These are phyloP conservation scores for Macroramphosus scolopax DNA, from an alignment of 2,797 vertebrate species.

Conservation along the genomic window DNA sequence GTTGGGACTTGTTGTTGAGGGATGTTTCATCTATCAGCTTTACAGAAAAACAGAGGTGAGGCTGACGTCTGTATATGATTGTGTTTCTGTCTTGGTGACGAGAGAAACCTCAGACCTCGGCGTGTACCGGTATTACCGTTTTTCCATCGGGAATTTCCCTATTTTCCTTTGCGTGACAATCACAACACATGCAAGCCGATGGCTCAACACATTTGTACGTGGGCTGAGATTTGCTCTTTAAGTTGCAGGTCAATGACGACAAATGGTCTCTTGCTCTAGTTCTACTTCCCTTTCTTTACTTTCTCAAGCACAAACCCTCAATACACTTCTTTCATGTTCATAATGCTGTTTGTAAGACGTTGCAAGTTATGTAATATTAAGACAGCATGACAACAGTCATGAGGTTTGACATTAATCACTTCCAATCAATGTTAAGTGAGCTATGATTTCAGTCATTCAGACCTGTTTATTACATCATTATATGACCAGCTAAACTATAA, in stretches of 20 bases:
- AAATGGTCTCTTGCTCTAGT: slow-evolving; percentile 18
- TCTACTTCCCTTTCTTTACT: slow-evolving; percentile 49
- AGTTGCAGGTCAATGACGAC: slow-evolving; percentile 1
- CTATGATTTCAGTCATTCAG: no score
- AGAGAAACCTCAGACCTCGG: background rate
- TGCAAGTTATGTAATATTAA: no score
- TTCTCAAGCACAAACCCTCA: slow-evolving; percentile 16
- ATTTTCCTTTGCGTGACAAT: slow-evolving; percentile 32
- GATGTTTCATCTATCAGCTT: slow-evolving; percentile 62
- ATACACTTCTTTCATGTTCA: no score
- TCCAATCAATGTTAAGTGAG: no score
- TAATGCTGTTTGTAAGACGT: no score
- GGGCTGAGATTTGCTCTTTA: slow-evolving; percentile 10
- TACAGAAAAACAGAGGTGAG: slow-evolving; percentile 61
- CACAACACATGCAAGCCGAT: no score
- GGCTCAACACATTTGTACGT: background rate
- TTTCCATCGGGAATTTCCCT: slow-evolving; percentile 42
- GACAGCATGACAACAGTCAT: no score
- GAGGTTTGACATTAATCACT: no score
- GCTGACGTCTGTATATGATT: background rate
- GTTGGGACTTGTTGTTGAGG: slow-evolving; percentile 62
- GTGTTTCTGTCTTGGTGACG: background rate
- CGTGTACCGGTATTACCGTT: slow-evolving; percentile 43
- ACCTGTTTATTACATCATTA: no score
- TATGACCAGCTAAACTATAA: no score